These are phyloP conservation scores for Furcifer pardalis DNA, from an alignment of 2,797 vertebrate species.

Conservation along the genomic window DNA sequence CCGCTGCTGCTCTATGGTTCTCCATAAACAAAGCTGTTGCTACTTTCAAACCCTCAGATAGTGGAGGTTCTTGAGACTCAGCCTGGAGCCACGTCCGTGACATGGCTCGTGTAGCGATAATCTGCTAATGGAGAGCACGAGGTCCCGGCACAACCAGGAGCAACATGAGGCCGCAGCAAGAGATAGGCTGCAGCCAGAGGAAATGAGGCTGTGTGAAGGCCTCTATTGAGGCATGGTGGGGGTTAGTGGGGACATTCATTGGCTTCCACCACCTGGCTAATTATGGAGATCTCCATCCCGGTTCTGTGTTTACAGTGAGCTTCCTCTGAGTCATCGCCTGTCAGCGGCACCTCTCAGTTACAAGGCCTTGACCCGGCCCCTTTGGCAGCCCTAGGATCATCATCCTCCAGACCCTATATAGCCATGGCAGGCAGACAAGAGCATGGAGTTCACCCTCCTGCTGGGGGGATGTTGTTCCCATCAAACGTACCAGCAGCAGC, in stretches of 20 bases:
- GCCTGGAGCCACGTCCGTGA: not conserved
- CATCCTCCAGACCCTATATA: slow-evolving; percentile 28
- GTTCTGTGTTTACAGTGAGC: slow-evolving; percentile 32
- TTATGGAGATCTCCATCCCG: slow-evolving; percentile 25
- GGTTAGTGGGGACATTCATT: not conserved
- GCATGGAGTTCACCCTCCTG: not conserved
- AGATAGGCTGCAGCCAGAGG: not conserved
- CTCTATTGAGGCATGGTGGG: not conserved
- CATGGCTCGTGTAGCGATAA: not conserved
- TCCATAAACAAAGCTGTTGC: too few relatives aligned
- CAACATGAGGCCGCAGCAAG: not conserved
- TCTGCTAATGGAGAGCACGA: slow-evolving; percentile 7
- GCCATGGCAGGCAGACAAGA: slow-evolving; percentile 16
- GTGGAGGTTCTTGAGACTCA: not conserved
- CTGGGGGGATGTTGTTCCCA: not conserved
- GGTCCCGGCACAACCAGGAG: not conserved
- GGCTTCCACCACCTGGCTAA: slow-evolving; percentile 22
- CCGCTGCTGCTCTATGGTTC: not conserved
- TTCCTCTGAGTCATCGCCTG: slow-evolving; percentile 41
- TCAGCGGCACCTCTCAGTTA: not conserved
- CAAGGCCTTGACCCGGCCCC: not conserved
- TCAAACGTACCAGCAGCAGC: not conserved
- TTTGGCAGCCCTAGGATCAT: not conserved
- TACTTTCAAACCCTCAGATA: not conserved
- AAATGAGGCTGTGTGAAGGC: not conserved